Conservation (phyloP, 2,113 vertebrate species). For the Pelmatolapia mariae region DNA sequence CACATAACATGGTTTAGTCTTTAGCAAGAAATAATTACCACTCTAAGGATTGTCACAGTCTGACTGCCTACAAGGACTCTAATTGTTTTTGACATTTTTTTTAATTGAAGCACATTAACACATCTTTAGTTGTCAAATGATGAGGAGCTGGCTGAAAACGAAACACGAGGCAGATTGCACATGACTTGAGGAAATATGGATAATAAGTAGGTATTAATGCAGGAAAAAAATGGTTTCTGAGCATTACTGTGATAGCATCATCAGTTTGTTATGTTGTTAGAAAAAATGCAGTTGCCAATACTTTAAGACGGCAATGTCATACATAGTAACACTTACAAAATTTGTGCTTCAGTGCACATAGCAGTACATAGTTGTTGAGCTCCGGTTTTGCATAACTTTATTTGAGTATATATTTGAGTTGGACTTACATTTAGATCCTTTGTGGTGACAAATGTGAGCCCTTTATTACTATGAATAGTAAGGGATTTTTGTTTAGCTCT, state of each 20-base stretch:
- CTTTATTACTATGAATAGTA: neutral
- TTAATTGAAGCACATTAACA: conserved; percentile 34
- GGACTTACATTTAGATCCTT: neutral
- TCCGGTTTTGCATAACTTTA: neutral
- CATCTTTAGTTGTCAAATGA: conserved; percentile 36
- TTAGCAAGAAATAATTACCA: conserved; percentile 37
- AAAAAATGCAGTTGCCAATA: neutral
- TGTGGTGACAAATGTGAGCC: too few relatives aligned
- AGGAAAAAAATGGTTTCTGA: neutral
- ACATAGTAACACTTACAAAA: neutral
- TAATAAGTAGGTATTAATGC: conserved; percentile 34
- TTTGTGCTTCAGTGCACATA: neutral
- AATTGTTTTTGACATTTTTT: conserved; percentile 44
- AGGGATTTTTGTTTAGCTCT: neutral
- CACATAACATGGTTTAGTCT: conserved; percentile 2
- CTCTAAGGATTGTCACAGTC: conserved; percentile 34
- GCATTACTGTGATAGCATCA: neutral
- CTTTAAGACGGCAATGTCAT: neutral
- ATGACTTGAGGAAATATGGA: conserved; percentile 12
- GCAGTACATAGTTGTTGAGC: neutral
- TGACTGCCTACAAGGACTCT: conserved; percentile 37
- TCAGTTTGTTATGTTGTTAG: neutral
- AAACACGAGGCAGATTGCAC: conserved; percentile 20
- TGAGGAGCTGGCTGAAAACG: conserved; percentile 6
- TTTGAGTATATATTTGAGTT: neutral